Evolutionary conservation across 2,888 invertebrate species (phyloP), one percentile per base, ranked within the genome.

Genomic region (Apodemia zela): DNA sequence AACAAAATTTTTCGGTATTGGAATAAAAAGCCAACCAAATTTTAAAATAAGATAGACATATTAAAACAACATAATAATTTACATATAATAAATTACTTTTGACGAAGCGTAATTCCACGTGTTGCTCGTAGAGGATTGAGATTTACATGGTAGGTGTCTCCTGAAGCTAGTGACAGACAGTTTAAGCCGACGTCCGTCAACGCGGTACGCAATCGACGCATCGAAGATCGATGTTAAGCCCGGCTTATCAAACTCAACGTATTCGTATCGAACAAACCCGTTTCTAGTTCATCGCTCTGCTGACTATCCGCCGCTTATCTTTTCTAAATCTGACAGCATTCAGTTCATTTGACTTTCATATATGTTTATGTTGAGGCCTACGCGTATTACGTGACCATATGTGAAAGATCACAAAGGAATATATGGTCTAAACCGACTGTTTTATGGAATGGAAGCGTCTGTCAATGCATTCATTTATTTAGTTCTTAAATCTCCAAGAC

Each of bases 51-150:
- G 47, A 59, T 45, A 62, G 62, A 72, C 77, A 79, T 76, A 87
- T 89, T 86, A 87, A 86, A 84, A 84, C 86, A 88, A 85, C 82
- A 81, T 86, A 85, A 80, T 88, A 86, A 87, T 91, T 91, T 87
- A 86, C 90, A 91, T 91, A n/a, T n/a, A n/a, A 88, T 90, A 91
- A 90, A 91, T 91, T 82, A 90, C 82, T 88, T 89, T 88, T 83
- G 82, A 83, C 83, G 81, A 84, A 85, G 85, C 80, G 84, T 87
- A 85, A 87, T 87, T 86, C 88, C 89, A 89, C 88, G 88, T 89
- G 90, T 89, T 89, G 88, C 87, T 87, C 79, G 75, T 77, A 78
- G 82, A 84, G 87, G 82, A 86, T 84, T 85, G 83, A 89, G 90
- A 90, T 90, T 91, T 91, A 86, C 84, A 81, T 82, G 82, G 86